Evolutionary conservation across 2,888 invertebrate genomes (phyloP).

Genomic region (Panorpa germanica): DNA sequence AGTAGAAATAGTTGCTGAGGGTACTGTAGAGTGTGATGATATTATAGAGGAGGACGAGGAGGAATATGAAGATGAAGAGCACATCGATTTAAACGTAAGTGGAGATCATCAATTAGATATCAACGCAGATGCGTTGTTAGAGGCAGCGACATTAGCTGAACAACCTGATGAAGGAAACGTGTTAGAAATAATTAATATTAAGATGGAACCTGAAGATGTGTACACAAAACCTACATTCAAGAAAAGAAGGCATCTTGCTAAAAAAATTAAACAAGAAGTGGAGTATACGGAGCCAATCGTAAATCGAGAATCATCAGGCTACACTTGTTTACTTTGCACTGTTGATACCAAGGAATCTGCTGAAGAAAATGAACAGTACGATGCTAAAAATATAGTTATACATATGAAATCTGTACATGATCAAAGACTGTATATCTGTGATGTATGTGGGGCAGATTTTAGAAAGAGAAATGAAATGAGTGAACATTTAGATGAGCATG

Average conservation of each 20-base stretch:
- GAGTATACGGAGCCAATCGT: too few relatives aligned
- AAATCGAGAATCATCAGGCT: too few relatives aligned
- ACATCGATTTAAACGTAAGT: constrained; percentile 12
- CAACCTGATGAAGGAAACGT: constrained; percentile 14
- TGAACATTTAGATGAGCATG: constrained; percentile 41
- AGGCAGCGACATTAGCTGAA: constrained; percentile 17
- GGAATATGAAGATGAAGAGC: constrained; percentile 13
- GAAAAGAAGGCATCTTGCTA: not conserved
- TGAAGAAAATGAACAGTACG: constrained; percentile 24
- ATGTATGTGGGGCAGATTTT: constrained; percentile 45
- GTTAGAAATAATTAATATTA: too few relatives aligned
- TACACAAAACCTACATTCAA: not conserved
- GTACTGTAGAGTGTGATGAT: constrained; percentile 14
- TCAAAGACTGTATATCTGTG: constrained; percentile 46
- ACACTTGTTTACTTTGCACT: too few relatives aligned
- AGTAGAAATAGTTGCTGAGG: constrained; percentile 11
- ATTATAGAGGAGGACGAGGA: constrained; percentile 13
- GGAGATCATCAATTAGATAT: too few relatives aligned
- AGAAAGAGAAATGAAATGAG: constrained; percentile 40
- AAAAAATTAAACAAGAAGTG: constrained; percentile 13
- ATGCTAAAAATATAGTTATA: constrained; percentile 35
- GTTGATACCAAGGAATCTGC: constrained; percentile 16
- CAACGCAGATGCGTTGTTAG: constrained; percentile 16
- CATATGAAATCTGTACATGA: constrained; percentile 43
- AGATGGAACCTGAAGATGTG: constrained; percentile 9